phyloP scores from a whole-genome alignment of 2,113 vertebrate species.

The Papio anubis region DNA sequence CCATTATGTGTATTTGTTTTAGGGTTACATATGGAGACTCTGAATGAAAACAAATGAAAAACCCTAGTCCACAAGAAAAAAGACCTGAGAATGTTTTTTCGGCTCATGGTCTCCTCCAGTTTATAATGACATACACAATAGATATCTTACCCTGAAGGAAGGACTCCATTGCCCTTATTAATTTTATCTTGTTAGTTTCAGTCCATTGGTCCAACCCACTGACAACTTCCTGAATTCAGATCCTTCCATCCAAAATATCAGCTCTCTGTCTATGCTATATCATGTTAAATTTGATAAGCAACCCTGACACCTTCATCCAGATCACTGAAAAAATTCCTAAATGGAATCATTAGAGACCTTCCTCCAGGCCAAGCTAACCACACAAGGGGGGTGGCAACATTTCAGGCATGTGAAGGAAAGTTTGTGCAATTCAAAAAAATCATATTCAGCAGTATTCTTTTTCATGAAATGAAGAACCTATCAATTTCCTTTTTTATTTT shows the following conservation, averaged over 20 bases:
- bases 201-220: background rate
- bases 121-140: background rate
- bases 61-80: background rate
- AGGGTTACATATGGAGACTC: background rate
- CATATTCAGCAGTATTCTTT: background rate
- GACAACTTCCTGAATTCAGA: background rate
- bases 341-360: background rate
- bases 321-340: background rate
- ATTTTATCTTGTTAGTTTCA: background rate
- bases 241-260: background rate
- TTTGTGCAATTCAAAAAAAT: background rate
- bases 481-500: background rate
- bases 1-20: background rate
- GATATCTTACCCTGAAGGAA: background rate
- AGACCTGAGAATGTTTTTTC: background rate
- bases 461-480: background rate
- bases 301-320: background rate
- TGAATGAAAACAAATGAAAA: background rate
- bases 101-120: background rate
- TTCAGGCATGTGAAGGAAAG: background rate
- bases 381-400: background rate
- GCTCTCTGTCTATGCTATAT: background rate
- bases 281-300: background rate
- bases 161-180: background rate
- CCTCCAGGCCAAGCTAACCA: background rate